Evolutionary conservation across 2,113 vertebrate species (phyloP).

Genomic region (Catharus bicknelli): DNA sequence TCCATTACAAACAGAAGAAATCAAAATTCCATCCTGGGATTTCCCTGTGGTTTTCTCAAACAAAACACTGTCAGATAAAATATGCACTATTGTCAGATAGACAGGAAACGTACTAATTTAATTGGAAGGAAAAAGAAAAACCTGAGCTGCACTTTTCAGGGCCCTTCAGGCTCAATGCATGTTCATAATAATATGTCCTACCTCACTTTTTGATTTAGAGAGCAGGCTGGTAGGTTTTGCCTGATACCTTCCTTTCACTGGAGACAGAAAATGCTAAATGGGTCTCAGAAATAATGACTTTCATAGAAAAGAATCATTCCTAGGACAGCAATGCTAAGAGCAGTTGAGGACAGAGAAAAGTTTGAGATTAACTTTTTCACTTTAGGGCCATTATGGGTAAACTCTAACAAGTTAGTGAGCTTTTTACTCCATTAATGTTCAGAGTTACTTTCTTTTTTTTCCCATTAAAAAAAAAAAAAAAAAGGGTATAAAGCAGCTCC

Average conservation of each 20-base stretch:
- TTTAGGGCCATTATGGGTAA: background rate
- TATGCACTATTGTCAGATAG: background rate
- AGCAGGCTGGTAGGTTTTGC: background rate
- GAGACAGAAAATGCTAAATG: slow-evolving; percentile 1
- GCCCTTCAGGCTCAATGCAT: background rate
- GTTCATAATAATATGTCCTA: background rate
- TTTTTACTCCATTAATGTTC: background rate
- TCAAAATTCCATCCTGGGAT: slow-evolving; percentile 33
- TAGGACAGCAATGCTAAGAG: background rate
- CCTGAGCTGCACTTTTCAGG: background rate
- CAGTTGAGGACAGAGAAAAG: background rate
- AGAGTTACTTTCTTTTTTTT: background rate
- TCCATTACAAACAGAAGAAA: background rate
- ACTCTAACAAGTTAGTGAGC: background rate
- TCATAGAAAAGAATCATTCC: background rate
- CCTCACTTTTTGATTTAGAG: slow-evolving; percentile 23
- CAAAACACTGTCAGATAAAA: background rate
- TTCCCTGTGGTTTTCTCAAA: slow-evolving; percentile 23
- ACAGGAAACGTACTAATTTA: slow-evolving; percentile 6
- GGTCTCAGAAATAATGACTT: slow-evolving; percentile 1
- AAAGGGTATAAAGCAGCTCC: accelerated
- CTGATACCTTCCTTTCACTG: background rate
- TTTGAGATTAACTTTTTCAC: background rate
- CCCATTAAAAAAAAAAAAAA: too few relatives aligned
- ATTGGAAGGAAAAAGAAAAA: slow-evolving; percentile 24